Base-by-base conservation (phyloP, 2,888 invertebrate species). In the Pocota personata region DNA sequence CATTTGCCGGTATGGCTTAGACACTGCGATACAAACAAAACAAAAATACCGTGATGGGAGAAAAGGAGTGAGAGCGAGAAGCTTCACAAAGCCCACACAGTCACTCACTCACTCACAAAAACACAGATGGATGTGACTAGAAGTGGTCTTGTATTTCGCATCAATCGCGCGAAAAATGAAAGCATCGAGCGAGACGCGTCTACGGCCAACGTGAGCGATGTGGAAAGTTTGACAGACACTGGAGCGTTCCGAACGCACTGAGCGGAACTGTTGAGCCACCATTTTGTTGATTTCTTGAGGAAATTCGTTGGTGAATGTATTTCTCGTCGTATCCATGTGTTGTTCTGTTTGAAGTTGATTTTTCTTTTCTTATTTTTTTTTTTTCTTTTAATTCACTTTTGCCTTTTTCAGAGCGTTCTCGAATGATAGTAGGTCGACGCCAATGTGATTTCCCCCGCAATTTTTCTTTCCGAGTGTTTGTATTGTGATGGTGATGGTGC, bases 71-170 rank as follows among this genome's bases (percentile, higher is more conserved):
- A 37, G 62, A 82, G 64, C 72, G 30, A 8, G 52, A 43, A 60
- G 78, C 78, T 73, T 83, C 71, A 72, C 37, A 83, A 82, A 79
- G 73, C 83, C 82, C 82, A 82, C 82, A 82, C 79, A 78, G 27
- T 58, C 14, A 32, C 64, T 66, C 73, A 58, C n/a, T 57, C 52
- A 75, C 55, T 46, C 8, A 69, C 27, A 72, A 46, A 58, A 43
- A 73, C 43, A 71, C 71, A 62, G 19, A 46, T 24, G 55, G 66
- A 73, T 64, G 55, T n/a, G 55, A 37, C 60, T 78, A 27, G 43
- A 40, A 46, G 43, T 48, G 58, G 46, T 12, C 58, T 40, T 35
- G 35, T 46, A 35, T 64, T 80, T 73, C 40, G 50, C 66, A n/a
- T n/a, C 8, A 30, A 60, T 55, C 58, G 67, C 75, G 67, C 60